Evolutionary conservation across 1,140 invertebrate species (phyloP), one percentile per base, ranked within the genome.

Genomic region (Thalassaphorura encarpata): DNA sequence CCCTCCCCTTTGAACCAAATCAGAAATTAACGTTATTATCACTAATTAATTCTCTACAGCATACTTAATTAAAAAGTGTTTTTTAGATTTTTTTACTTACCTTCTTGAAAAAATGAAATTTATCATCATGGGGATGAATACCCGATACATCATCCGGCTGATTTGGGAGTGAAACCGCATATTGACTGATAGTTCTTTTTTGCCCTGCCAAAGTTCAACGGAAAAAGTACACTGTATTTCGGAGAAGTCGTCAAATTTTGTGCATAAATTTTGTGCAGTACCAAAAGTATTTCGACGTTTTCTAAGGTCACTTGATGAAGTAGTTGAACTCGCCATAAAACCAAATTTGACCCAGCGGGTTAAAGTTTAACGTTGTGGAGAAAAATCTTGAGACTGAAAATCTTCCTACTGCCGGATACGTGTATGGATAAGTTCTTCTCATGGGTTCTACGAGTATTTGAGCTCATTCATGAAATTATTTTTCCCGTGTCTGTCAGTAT

Each of bases 151-250:
- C 27, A 40, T 64, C 62, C 11, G 62, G 62, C 31, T 64, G 62
- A 40, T 45, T 41, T 1, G 58, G 58, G 15, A 64, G 42, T n/a
- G 58, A 58, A 3, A 64, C 62, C 6, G 58, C 58, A 58, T 64
- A 64, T 50, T 64, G 31, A 46, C 62, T 64, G 24, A 64, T 41
- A 15, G 62, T 60, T 19, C 56, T 43, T 2, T 21, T 58, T 49
- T 33, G 29, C 3, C 36, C 56, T 58, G 40, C 4, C 52, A 47
- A 16, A 13, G 42, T 45, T 15, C 42, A 16, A 45, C 49, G 21
- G 31, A 52, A 52, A 40, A 21, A 29, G 24, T 48, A 11, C n/a
- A n/a, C 11, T 36, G 33, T 11, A 11, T 36, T 11, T 11, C 33
- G 33, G n/a, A n/a, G n/a, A n/a, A n/a, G n/a, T n/a, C n/a, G n/a